Evolutionary conservation across 2,797 vertebrate species (phyloP).

Genomic region (Rhabdomys pumilio): DNA sequence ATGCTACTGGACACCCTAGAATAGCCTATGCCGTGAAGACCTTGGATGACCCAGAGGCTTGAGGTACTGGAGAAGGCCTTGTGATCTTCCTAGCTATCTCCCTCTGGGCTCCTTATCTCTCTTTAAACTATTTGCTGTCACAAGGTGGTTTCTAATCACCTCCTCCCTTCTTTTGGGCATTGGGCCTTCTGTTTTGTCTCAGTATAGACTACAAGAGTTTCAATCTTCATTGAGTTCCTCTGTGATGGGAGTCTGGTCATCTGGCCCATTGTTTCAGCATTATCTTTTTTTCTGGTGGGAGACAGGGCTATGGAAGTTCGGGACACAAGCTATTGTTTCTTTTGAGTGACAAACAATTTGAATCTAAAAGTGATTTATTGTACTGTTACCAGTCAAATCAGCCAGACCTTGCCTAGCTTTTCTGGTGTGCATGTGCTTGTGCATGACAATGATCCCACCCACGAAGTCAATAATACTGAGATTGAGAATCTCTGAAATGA

Average conservation of each 20-base stretch:
- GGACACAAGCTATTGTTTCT: conserved; percentile 1
- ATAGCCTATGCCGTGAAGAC: neutral
- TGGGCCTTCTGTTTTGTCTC: neutral
- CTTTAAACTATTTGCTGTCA: neutral
- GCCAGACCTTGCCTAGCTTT: conserved; percentile 41
- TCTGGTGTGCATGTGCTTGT: neutral
- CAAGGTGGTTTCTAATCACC: neutral
- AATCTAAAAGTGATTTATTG: conserved; percentile 54
- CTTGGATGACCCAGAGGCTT: neutral
- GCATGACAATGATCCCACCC: neutral
- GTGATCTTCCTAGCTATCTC: neutral
- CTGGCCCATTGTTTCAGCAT: neutral
- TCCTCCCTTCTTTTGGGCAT: neutral
- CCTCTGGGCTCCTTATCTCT: neutral
- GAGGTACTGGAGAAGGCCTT: neutral
- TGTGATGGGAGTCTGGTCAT: neutral
- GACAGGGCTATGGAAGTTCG: neutral
- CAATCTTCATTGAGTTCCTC: neutral
- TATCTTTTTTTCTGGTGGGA: neutral
- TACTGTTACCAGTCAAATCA: conserved; percentile 19
- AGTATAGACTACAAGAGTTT: neutral
- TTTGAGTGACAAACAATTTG: conserved; percentile 25
- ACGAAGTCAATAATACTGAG: neutral
- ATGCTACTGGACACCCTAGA: neutral
- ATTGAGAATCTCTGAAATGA: neutral